Evolutionary conservation across 2,888 invertebrate species (phyloP), one percentile per base, ranked within the genome.

Genomic region (Drepanosiphum platanoidis): DNA sequence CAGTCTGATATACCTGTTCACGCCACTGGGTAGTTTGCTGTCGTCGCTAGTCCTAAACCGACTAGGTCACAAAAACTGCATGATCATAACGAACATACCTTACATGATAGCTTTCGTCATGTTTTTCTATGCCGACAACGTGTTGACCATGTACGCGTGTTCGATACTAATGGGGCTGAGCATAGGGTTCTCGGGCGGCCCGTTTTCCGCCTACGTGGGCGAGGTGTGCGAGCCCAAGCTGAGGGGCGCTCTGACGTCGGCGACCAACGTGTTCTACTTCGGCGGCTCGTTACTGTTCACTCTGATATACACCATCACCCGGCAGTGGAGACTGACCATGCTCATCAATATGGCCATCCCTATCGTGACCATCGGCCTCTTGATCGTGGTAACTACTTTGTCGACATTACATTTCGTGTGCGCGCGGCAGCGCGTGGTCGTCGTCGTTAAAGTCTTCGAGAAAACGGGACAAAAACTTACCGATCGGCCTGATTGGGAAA

Each of bases 221-320:
- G 84, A 84, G 9, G 77, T 84, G 30, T 84, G 84, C 15, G 84
- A 84, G n/a, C 84, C 84, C 0, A 84, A 84, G n/a, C 13, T 84
- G 1, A 52, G 84, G 15, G 84, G 84, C 1, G 68, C 84, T 8
- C 36, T 84, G 9, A 84, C 68, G 74, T 77, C 68, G 0, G 84
- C 77, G 0, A 77, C 84, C 8, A 84, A 77, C 30, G 77, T 84
- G 4, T 84, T 84, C 77, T 84, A n/a, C 39, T 84, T 58, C 61
- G 1, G 27, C 52, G 84, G 84, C 22, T 52, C 36, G 11, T 22
- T 77, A 9, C 9, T 77, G 68, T 52, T 77, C 27, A 22, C 77
- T 7, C 8, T 30, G 15, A 58, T 77, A 1, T 77, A 52, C 30
- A 58, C 77, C 0, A 58, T 77, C 36, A 77, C 77, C 66, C 66